Evolutionary conservation across 2,113 vertebrate species (phyloP).

Genomic region (Coreoperca whiteheadi): DNA sequence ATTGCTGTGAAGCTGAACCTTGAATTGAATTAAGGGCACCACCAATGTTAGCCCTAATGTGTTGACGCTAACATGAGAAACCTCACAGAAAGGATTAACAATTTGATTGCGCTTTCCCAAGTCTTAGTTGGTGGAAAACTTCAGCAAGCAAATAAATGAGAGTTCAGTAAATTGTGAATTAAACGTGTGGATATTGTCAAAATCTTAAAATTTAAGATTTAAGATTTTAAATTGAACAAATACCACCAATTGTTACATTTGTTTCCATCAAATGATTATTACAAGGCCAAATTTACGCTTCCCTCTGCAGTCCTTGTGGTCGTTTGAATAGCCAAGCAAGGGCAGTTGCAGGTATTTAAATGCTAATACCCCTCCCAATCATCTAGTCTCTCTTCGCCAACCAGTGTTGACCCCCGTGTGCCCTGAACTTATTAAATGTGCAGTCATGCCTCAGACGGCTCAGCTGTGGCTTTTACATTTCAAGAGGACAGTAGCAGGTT

Average conservation of each 20-base stretch:
- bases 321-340: background rate
- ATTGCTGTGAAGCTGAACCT: background rate
- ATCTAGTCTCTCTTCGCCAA: slow-evolving; percentile 28
- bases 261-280: background rate
- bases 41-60: background rate
- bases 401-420: slow-evolving; percentile 28
- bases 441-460: background rate
- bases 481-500: background rate
- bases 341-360: background rate
- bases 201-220: background rate
- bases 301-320: background rate
- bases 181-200: background rate
- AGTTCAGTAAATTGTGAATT: background rate
- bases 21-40: background rate
- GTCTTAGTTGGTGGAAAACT: background rate
- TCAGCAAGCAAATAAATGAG: background rate
- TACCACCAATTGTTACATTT: background rate
- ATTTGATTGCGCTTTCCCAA: background rate
- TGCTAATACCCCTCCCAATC: slow-evolving; percentile 18
- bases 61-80: too few relatives aligned
- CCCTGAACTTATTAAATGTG: slow-evolving; percentile 36
- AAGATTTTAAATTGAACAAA: background rate
- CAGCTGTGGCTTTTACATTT: slow-evolving; percentile 32
- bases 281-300: background rate
- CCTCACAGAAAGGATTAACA: too few relatives aligned